Evolutionary conservation across 1,140 invertebrate species (phyloP).

Genomic region (Polypedilum vanderplanki): DNA sequence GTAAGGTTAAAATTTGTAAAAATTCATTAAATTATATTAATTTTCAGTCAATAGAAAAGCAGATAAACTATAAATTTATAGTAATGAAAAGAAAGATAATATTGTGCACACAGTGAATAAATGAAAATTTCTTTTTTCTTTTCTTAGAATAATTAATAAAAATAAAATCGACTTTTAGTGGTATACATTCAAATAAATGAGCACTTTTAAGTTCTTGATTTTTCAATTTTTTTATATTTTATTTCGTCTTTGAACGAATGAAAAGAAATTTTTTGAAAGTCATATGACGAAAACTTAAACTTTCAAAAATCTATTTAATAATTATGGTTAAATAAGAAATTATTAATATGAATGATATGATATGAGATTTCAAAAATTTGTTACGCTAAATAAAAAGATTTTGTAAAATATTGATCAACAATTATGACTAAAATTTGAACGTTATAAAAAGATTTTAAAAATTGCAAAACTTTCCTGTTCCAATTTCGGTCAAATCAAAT

Average conservation of each 20-base stretch:
- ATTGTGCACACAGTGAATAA: too few species aligned
- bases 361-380: not conserved
- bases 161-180: too few species aligned
- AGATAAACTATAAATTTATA: not conserved
- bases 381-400: not conserved
- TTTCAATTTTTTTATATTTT: not conserved
- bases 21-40: not conserved
- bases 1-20: conserved; percentile 19
- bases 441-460: not conserved
- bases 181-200: not conserved
- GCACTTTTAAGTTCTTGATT: not conserved
- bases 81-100: not conserved
- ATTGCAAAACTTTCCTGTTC: not conserved
- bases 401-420: not conserved
- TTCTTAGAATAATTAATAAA: not conserved
- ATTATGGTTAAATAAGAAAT: not conserved
- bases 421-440: not conserved
- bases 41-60: not conserved
- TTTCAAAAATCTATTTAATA: not conserved
- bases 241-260: not conserved
- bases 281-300: not conserved
- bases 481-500: not conserved
- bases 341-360: not conserved
- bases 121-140: not conserved
- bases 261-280: not conserved